Conservation (phyloP, 1,140 invertebrate genomes). For the Zaprionus taronus region DNA sequence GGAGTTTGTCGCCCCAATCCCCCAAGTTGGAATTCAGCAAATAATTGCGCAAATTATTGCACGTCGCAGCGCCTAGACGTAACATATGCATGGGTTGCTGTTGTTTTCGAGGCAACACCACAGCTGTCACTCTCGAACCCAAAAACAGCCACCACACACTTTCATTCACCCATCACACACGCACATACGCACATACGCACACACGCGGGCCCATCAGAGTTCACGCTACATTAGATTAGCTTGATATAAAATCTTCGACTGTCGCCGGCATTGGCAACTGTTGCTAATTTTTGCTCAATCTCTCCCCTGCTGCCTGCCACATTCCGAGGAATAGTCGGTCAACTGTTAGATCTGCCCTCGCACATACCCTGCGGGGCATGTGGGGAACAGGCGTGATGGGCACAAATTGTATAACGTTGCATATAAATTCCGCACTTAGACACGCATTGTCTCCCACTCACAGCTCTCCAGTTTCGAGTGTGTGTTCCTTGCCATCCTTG, state of each 20-base stretch:
- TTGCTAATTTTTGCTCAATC: slow-evolving; percentile 79
- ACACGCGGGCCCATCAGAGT: slow-evolving; percentile 30
- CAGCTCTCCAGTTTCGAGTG: slow-evolving; percentile 48
- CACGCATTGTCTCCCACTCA: slow-evolving; percentile 56
- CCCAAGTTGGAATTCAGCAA: slow-evolving; percentile 64
- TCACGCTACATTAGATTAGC: slow-evolving; percentile 81
- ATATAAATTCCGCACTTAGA: slow-evolving; percentile 82
- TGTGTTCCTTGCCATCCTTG: slow-evolving; percentile 56
- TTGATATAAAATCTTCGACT: slow-evolving; percentile 56
- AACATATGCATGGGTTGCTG: slow-evolving; percentile 62
- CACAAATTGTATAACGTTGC: slow-evolving; percentile 65
- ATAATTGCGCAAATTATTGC: slow-evolving; percentile 83
- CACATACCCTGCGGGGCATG: slow-evolving; percentile 31
- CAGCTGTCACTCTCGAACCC: slow-evolving; percentile 52
- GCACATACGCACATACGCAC: slow-evolving; percentile 13
- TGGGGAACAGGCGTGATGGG: background rate
- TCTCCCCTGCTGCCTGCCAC: slow-evolving; percentile 2
- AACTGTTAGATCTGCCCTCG: slow-evolving; percentile 45
- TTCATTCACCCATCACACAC: background rate
- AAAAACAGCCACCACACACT: slow-evolving; percentile 16
- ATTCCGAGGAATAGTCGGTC: slow-evolving; percentile 29
- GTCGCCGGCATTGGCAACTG: slow-evolving; percentile 52
- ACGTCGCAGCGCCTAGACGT: slow-evolving; percentile 66
- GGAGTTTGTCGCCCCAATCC: slow-evolving; percentile 2
- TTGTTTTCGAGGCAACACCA: slow-evolving; percentile 32